Evolutionary conservation across 2,113 vertebrate genomes (phyloP).

Genomic region (Uropsilus gracilis): DNA sequence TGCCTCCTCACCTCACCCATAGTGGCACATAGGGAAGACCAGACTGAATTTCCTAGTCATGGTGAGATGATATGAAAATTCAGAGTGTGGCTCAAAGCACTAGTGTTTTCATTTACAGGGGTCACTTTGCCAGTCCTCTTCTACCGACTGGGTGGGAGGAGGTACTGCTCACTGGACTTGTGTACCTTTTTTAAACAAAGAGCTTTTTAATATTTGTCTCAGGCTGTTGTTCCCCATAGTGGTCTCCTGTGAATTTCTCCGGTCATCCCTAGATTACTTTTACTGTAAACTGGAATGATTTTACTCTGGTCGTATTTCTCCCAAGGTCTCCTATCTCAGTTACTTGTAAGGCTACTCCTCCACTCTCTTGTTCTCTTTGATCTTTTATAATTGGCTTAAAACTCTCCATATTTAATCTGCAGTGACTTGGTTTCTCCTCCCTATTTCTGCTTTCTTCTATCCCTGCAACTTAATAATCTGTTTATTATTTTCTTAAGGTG

Average conservation of each 20-base stretch:
- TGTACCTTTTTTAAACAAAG: conserved; percentile 60
- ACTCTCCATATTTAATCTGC: conserved; percentile 77
- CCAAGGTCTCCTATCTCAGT: conserved; percentile 85
- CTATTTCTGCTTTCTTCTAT: conserved; percentile 66
- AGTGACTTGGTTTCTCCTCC: conserved; percentile 80
- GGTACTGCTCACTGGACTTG: background rate
- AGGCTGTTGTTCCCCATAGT: conserved; percentile 45
- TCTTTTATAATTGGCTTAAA: conserved; percentile 86
- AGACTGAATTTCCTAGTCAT: background rate
- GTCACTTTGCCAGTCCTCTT: background rate
- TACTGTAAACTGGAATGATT: conserved; percentile 82
- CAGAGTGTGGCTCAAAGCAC: background rate
- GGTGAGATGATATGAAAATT: background rate
- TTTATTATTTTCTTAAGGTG: conserved; percentile 54
- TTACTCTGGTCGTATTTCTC: conserved; percentile 83
- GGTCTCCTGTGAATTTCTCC: conserved; percentile 71
- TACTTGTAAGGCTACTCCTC: conserved; percentile 84
- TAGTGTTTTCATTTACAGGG: background rate
- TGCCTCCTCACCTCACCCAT: background rate
- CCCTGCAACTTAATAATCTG: conserved; percentile 65
- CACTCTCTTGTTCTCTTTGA: conserved; percentile 86
- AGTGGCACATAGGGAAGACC: background rate
- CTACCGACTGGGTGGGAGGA: too few relatives aligned
- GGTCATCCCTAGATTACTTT: conserved; percentile 85
- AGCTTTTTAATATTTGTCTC: conserved; percentile 73